Conservation (phyloP, 2,113 vertebrate genomes). For the Rhizomys pruinosus region DNA sequence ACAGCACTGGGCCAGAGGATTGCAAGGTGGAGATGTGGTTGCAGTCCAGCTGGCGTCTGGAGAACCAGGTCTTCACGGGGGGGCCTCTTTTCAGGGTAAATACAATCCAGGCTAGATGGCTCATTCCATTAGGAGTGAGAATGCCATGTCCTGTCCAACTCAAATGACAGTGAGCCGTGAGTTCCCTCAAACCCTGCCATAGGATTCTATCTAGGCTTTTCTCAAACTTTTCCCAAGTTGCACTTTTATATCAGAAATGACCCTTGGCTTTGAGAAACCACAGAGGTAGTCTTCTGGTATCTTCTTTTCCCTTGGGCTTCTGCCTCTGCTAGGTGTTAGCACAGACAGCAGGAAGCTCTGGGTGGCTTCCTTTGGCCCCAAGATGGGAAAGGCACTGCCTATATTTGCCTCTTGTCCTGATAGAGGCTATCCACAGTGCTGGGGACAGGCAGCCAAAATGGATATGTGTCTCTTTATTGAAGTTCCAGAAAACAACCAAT, state of each 20-base stretch:
- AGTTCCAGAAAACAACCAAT: not conserved
- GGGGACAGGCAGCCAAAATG: not conserved
- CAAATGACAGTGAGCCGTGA: not conserved
- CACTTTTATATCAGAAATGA: not conserved
- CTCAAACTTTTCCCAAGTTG: not conserved
- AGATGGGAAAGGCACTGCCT: not conserved
- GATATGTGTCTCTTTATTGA: not conserved
- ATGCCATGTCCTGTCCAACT: not conserved
- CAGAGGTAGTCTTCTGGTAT: not conserved
- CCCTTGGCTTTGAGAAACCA: not conserved
- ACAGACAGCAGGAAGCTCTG: not conserved
- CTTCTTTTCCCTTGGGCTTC: not conserved
- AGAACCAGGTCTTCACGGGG: not conserved
- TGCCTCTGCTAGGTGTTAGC: not conserved
- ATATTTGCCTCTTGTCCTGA: not conserved
- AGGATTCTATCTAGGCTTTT: not conserved
- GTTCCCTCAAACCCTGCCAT: not conserved
- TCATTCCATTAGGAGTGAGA: not conserved
- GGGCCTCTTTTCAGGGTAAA: not conserved
- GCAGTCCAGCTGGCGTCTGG: not conserved
- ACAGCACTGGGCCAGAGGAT: not conserved
- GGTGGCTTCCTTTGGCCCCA: not conserved
- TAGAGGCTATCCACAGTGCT: not conserved
- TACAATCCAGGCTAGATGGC: not conserved
- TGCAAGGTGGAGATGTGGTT: not conserved